These are phyloP conservation scores for Pogonocichla stellata DNA, from an alignment of 2,113 vertebrate species.

Conservation along the genomic window DNA sequence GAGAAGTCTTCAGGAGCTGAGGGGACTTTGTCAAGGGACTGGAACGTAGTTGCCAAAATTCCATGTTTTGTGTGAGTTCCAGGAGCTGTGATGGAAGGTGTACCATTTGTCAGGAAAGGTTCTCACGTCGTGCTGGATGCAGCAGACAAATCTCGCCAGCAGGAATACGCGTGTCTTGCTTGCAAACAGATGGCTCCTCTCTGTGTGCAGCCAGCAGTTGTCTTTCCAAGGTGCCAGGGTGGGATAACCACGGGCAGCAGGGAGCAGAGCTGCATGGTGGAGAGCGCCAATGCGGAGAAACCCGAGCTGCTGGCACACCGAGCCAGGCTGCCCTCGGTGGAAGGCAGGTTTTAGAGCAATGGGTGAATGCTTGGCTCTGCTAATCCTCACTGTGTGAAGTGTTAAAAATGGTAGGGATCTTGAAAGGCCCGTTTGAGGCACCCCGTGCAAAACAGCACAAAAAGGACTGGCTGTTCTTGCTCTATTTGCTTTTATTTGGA, in stretches of 20 bases:
- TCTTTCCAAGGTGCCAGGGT: neutral
- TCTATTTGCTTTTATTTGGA: neutral
- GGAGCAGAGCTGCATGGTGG: accelerated
- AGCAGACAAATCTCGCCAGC: neutral
- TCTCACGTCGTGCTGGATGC: accelerated
- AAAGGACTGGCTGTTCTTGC: neutral
- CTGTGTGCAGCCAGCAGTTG: neutral
- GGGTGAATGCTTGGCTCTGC: neutral
- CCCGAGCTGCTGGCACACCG: accelerated
- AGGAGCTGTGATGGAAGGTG: accelerated
- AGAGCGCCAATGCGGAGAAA: neutral
- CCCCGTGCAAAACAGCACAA: neutral
- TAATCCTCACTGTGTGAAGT: accelerated
- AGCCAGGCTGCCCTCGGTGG: accelerated
- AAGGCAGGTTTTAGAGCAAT: neutral
- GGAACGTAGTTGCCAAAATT: neutral
- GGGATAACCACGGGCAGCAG: neutral
- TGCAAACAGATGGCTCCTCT: neutral
- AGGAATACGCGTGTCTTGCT: accelerated
- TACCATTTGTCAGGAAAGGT: neutral
- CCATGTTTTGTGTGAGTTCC: accelerated
- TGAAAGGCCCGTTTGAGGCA: neutral
- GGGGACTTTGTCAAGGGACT: neutral
- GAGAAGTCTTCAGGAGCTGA: neutral
- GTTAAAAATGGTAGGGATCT: accelerated